These are phyloP conservation scores for Synanthedon vespiformis DNA, from an alignment of 2,888 invertebrate genomes.

Conservation along the genomic window DNA sequence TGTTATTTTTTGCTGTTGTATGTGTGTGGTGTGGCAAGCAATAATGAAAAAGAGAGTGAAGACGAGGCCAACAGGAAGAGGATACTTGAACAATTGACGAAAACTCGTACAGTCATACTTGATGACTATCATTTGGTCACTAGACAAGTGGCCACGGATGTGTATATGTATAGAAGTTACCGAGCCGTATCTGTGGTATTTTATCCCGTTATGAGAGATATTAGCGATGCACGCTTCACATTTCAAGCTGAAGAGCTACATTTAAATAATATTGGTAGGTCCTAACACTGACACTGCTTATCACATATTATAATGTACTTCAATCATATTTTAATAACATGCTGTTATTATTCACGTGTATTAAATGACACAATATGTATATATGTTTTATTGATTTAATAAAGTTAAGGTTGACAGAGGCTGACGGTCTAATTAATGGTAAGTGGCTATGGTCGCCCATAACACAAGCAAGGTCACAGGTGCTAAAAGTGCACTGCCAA, in stretches of 20 bases:
- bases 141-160: conserved; percentile 55
- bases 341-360: too few species aligned
- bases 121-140: conserved; percentile 56
- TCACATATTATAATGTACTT: too few species aligned
- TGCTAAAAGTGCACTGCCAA: too few species aligned
- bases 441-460: too few species aligned
- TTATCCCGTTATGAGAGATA: conserved; percentile 49
- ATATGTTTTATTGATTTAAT: too few species aligned
- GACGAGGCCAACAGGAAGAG: conserved; percentile 44
- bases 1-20: conserved; percentile 38
- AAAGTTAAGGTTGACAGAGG: too few species aligned
- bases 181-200: conserved; percentile 59
- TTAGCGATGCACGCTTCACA: conserved; percentile 55
- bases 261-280: conserved; percentile 62
- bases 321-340: too few species aligned
- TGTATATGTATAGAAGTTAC: conserved; percentile 59
- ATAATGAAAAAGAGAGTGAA: conserved; percentile 35
- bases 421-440: too few species aligned
- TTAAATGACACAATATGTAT: too few species aligned
- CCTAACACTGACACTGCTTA: neutral
- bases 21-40: conserved; percentile 39
- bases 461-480: too few species aligned
- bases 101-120: conserved; percentile 46
- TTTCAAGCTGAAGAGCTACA: conserved; percentile 64
- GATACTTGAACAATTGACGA: conserved; percentile 49